Percentiles rank a stretch among this genome's conserved stretches.
These are phyloP conservation scores for Apis cerana DNA, from an alignment of 1,140 invertebrate genomes.

Conservation along the genomic window DNA sequence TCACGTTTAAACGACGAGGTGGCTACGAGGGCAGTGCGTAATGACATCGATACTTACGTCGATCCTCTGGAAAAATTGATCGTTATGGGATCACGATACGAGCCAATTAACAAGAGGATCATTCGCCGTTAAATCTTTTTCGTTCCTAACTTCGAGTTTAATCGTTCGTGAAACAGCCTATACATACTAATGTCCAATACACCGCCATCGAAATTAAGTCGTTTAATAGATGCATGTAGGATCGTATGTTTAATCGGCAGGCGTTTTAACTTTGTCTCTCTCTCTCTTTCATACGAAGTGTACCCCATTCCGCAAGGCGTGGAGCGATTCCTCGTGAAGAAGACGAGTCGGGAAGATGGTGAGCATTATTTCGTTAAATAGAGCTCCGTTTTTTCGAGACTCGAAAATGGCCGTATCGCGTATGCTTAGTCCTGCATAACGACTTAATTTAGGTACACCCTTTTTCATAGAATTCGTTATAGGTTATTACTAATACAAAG, in stretches of 20 bases:
- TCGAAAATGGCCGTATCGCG: too few species aligned
- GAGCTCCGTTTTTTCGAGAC: neutral
- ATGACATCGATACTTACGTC: neutral
- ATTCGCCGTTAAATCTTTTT: neutral
- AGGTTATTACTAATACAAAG: too few species aligned
- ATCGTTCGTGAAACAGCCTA: neutral
- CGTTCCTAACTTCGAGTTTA: neutral
- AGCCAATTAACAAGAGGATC: neutral
- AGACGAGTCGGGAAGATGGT: neutral
- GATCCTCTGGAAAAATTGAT: neutral
- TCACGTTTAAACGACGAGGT: neutral
- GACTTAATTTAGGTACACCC: too few species aligned
- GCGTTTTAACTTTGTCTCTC: neutral
- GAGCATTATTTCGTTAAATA: neutral
- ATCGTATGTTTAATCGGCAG: neutral
- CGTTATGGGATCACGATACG: neutral
- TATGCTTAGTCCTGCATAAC: too few species aligned
- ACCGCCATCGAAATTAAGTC: neutral
- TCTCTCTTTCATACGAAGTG: neutral
- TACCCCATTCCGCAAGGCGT: neutral
- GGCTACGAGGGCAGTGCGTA: neutral
- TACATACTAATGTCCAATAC: too few species aligned
- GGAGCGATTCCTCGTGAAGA: neutral
- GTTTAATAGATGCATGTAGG: neutral
- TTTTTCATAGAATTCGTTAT: too few species aligned